Evolutionary conservation across 2,797 vertebrate genomes (phyloP).

Genomic region (Calcarius lapponicus): DNA sequence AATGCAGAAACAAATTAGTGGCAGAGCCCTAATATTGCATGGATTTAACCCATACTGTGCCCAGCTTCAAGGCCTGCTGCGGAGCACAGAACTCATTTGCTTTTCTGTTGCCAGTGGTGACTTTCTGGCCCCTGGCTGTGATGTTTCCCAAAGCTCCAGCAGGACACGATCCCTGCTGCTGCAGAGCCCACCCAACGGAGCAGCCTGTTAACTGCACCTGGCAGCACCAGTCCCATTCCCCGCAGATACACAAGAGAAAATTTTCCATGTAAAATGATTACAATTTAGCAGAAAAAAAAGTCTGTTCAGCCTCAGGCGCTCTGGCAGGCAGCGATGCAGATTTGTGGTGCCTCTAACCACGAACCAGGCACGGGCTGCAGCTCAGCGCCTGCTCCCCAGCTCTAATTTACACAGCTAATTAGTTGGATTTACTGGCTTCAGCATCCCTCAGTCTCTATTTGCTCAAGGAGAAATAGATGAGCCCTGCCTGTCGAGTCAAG

Average conservation of each 20-base stretch:
- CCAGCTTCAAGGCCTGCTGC: neutral
- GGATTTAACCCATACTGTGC: neutral
- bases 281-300: constrained; percentile 28
- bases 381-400: neutral
- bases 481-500: neutral
- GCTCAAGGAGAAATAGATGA: constrained; percentile 23
- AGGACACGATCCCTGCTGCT: neutral
- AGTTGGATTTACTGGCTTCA: constrained; percentile 47
- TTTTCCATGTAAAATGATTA: constrained; percentile 22
- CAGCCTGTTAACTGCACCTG: neutral
- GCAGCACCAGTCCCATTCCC: neutral
- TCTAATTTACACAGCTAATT: constrained; percentile 56
- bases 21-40: neutral
- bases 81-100: neutral
- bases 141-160: neutral
- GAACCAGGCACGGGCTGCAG: neutral
- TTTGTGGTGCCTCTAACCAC: constrained; percentile 28
- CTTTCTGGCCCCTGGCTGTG: neutral
- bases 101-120: neutral
- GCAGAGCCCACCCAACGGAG: neutral
- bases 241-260: neutral
- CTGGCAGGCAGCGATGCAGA: constrained; percentile 32
- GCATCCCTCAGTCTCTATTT: constrained; percentile 8
- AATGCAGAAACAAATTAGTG: neutral
- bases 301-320: neutral